Conservation (phyloP, 2,797 vertebrate genomes). For the Thripadectes ignobilis region DNA sequence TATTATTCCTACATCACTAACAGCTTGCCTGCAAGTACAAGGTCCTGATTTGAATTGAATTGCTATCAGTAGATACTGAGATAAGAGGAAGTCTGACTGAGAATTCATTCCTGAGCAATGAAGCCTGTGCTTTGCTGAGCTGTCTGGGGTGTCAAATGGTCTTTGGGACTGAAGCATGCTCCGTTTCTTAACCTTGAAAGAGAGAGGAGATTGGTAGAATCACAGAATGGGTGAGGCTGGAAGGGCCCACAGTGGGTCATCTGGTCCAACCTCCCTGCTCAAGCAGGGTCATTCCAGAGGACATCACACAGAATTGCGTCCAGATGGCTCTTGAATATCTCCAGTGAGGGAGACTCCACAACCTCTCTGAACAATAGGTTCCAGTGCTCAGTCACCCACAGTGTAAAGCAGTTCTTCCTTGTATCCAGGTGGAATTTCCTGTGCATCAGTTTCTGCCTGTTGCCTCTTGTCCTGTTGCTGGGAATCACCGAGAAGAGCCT, state of each 20-base stretch:
- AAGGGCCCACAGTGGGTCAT: background rate
- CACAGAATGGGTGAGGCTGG: background rate
- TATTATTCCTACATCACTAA: background rate
- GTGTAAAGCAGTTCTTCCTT: background rate
- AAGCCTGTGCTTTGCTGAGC: background rate
- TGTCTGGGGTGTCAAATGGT: fast-evolving
- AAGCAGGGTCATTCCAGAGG: background rate
- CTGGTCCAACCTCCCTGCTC: background rate
- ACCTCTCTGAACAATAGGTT: background rate
- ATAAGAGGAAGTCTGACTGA: fast-evolving
- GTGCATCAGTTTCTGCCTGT: background rate
- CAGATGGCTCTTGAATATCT: background rate
- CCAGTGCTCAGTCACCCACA: too few relatives aligned
- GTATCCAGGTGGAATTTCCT: background rate
- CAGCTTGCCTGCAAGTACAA: background rate
- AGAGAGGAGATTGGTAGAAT: background rate
- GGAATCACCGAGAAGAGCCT: background rate
- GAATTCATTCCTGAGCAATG: background rate
- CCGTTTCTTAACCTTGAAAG: background rate
- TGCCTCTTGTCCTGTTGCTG: background rate
- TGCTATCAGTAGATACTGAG: background rate
- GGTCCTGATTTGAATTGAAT: background rate
- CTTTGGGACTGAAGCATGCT: background rate
- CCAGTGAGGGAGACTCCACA: background rate
- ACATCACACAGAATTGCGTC: background rate